Evolutionary conservation across 92 coral and sea anemone genomes (phyloP), one percentile per base, ranked within the genome.

Genomic region (Anthopleura xanthogrammica): DNA sequence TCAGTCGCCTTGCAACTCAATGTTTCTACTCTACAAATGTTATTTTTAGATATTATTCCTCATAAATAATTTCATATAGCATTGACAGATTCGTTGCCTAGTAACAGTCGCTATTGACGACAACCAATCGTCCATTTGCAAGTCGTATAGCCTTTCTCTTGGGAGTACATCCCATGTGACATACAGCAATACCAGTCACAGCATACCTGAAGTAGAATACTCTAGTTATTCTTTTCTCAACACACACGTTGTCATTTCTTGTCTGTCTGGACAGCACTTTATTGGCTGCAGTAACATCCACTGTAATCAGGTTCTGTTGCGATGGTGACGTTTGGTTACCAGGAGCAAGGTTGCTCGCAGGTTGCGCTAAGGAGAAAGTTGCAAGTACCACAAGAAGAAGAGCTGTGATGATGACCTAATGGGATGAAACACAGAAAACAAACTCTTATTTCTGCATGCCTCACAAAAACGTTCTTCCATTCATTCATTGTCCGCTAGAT

Each of bases 251-350:
- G 68, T 39, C 83, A 17, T 16, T 19, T 58, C 55, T 71, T 39
- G 56, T 24, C 41, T 43, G 7, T n/a, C 80, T 77, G 12, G 19
- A 39, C 58, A 54, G 23, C 7, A 14, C 64, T 58, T 58, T 58
- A 19, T 58, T 19, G 4, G 64, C 19, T 19, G 64, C 64, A 58
- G 64, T 58, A 16, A 14, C 64, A 19, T 16, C 64, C 5, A 58
- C n/a, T 20, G 23, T 41, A 6, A 12, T 39, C 12, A 7, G 77
- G 20, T 16, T 40, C 48, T 41, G 77, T 40, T 74, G 77, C 77
- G 77, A 36, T 41, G 77, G 23, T 10, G 77, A 29, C 46, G 77
- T 74, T 29, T 74, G 71, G 68, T 54, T 57, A 20, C 42, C 70
- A 1, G 16, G 68, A 5, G 68, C 41, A 20, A 55, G 48, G 65